Percentiles rank a stretch among this genome's conserved stretches.
Conservation (phyloP, 2,113 vertebrate genomes). For the Alectura lathami region DNA sequence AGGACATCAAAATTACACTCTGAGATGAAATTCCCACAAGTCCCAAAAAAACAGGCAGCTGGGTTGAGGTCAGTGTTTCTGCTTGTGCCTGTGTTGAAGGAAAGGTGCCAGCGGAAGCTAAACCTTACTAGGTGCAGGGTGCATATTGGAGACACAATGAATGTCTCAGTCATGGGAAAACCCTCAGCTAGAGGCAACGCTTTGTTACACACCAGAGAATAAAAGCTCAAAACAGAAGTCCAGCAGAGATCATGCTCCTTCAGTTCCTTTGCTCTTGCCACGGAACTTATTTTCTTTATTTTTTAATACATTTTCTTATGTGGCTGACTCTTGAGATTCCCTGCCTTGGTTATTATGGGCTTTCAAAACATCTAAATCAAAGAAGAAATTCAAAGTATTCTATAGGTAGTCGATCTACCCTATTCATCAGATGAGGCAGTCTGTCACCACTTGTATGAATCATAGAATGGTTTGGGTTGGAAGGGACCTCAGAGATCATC, state of each 20-base stretch:
- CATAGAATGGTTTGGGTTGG: too few relatives aligned
- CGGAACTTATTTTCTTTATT: not conserved
- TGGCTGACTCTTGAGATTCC: not conserved
- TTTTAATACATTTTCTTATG: not conserved
- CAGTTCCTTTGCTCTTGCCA: not conserved
- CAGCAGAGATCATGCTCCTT: not conserved
- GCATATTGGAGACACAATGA: not conserved
- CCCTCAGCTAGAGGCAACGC: rapidly evolving
- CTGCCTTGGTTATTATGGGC: not conserved
- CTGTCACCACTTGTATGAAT: not conserved
- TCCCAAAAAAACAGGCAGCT: not conserved
- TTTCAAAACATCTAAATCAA: not conserved
- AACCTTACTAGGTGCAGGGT: not conserved
- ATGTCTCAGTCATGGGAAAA: not conserved
- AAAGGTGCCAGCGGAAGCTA: not conserved
- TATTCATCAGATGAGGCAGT: not conserved
- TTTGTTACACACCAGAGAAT: not conserved
- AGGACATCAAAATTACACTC: not conserved
- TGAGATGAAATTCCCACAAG: not conserved
- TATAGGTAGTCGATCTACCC: not conserved
- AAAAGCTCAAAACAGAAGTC: not conserved
- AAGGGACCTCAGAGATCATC: too few relatives aligned
- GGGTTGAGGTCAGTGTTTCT: not conserved
- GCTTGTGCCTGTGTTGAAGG: not conserved
- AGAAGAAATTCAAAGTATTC: not conserved